These are phyloP conservation scores for Margaritifera margaritifera DNA, from an alignment of 2,888 invertebrate genomes.

Conservation along the genomic window DNA sequence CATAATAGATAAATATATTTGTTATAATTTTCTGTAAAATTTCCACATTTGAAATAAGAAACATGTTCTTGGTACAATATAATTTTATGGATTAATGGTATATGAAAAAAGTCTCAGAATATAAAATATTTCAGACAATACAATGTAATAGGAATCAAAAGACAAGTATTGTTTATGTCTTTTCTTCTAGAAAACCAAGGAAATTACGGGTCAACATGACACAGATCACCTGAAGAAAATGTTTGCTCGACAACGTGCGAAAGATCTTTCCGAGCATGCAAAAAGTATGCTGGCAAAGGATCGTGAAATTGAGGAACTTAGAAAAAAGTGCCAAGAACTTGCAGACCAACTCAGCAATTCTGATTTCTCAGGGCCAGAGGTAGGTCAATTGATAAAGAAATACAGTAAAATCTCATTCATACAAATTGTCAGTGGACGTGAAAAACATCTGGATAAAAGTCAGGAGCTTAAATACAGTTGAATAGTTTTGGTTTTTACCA, in stretches of 20 bases:
- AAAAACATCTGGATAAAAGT: constrained; percentile 1
- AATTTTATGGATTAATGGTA: too few species aligned
- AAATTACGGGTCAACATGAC: constrained; percentile 43
- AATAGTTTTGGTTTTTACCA: not conserved
- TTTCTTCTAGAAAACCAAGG: constrained; percentile 46
- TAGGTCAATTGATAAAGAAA: constrained; percentile 15
- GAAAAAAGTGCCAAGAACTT: constrained; percentile 65
- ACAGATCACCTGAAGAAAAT: constrained; percentile 65
- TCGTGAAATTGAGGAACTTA: constrained; percentile 67
- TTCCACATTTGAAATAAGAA: too few species aligned
- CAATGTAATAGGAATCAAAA: too few species aligned
- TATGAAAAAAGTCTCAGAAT: too few species aligned
- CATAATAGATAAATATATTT: not conserved
- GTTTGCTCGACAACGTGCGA: constrained; percentile 67
- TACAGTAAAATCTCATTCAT: too few species aligned
- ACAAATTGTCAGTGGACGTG: constrained; percentile 1
- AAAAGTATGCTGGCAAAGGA: constrained; percentile 67
- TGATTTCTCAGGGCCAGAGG: constrained; percentile 57
- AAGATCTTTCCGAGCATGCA: constrained; percentile 68
- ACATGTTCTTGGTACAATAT: too few species aligned
- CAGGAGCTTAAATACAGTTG: not conserved
- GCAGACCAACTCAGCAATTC: constrained; percentile 61
- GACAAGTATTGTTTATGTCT: not conserved
- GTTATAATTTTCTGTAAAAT: too few species aligned
- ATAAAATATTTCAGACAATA: too few species aligned